Evolutionary conservation across 2,888 invertebrate species (phyloP).

Genomic region (Serripes groenlandicus): DNA sequence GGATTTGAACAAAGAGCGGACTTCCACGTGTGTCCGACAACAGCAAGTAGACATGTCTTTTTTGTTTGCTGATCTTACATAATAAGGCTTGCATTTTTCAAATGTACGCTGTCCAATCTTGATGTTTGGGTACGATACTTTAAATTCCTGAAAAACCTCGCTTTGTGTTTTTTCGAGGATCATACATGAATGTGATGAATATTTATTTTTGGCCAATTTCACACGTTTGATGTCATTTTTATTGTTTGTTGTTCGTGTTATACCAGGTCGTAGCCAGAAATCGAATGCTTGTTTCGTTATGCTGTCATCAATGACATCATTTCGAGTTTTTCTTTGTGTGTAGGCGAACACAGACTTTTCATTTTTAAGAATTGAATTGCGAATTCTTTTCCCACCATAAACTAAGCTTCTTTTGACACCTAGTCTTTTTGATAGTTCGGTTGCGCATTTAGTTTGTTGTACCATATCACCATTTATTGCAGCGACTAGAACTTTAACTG

Average conservation of each 20-base stretch:
- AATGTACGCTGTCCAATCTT: constrained; percentile 31
- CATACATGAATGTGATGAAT: not conserved
- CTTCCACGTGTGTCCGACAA: constrained; percentile 29
- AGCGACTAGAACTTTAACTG: no score
- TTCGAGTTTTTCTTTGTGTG: constrained; percentile 2
- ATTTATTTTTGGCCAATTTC: not conserved
- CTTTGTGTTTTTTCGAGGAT: constrained; percentile 36
- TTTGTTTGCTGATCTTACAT: constrained; percentile 4
- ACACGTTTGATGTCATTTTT: constrained; percentile 19
- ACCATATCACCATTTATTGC: no score
- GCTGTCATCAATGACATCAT: not conserved
- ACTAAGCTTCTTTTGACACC: no score
- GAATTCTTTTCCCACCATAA: not conserved
- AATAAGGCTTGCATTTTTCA: constrained; percentile 37
- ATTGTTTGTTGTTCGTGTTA: not conserved
- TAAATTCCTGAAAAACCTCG: constrained; percentile 31
- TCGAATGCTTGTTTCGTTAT: not conserved
- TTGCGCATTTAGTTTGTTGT: no score
- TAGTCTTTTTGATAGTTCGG: no score
- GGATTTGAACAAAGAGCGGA: constrained; percentile 17
- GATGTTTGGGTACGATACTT: constrained; percentile 17
- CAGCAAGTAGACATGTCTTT: constrained; percentile 40
- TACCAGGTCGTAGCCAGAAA: constrained; percentile 12
- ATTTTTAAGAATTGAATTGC: not conserved
- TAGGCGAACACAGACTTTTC: not conserved